Evolutionary conservation across 2,113 vertebrate genomes (phyloP).

Genomic region (Etia nguti): DNA sequence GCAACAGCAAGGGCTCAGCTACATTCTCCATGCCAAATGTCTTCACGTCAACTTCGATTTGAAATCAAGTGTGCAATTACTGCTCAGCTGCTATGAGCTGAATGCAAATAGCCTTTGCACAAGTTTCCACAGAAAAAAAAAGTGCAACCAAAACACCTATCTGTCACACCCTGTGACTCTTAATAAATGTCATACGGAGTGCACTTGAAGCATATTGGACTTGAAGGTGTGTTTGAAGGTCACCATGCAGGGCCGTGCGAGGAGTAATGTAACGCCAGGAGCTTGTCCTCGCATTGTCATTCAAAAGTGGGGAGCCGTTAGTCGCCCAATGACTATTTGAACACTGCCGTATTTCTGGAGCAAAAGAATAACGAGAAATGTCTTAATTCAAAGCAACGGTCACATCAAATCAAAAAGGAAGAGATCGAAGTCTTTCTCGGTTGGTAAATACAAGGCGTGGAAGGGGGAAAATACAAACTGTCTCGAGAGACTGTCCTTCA

Average conservation of each 20-base stretch:
- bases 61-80: slow-evolving; percentile 48
- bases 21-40: slow-evolving; percentile 58
- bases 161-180: neutral
- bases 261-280: neutral
- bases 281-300: slow-evolving; percentile 33
- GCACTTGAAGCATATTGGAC: slow-evolving; percentile 23
- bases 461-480: slow-evolving; percentile 29
- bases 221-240: slow-evolving; percentile 39
- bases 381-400: slow-evolving; percentile 64
- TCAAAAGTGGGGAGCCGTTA: slow-evolving; percentile 39
- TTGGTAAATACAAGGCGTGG: slow-evolving; percentile 30
- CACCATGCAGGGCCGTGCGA: slow-evolving; percentile 11
- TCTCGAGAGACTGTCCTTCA: slow-evolving; percentile 64
- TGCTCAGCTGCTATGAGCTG: slow-evolving; percentile 14
- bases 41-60: slow-evolving; percentile 48
- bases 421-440: slow-evolving; percentile 36
- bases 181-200: slow-evolving; percentile 4
- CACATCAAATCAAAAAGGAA: slow-evolving; percentile 66
- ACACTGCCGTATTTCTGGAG: slow-evolving; percentile 35
- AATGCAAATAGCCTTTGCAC: slow-evolving; percentile 33
- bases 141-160: slow-evolving; percentile 13
- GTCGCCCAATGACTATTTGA: slow-evolving; percentile 18
- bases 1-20: slow-evolving; percentile 53
- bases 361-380: slow-evolving; percentile 54
- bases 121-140: neutral